phyloP scores from a whole-genome alignment of 1,140 invertebrate genomes.

The Armadillidium nasatum region DNA sequence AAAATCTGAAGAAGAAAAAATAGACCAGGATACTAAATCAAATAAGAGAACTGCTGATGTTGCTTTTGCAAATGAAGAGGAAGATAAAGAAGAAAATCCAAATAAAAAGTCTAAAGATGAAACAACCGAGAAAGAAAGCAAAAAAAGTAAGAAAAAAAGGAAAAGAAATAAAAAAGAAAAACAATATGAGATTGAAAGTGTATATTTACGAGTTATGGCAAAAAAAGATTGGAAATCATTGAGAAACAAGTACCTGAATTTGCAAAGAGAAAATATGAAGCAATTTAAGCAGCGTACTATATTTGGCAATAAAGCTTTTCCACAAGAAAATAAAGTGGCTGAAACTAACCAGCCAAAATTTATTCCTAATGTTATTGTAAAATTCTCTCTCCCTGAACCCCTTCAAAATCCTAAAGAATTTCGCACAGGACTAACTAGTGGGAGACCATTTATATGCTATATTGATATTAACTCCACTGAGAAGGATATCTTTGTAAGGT shows the following conservation, averaged over 20 bases:
- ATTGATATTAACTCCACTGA: constrained; percentile 29
- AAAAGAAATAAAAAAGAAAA: constrained; percentile 35
- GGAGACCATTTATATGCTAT: constrained; percentile 29
- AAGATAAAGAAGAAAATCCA: not conserved
- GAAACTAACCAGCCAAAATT: constrained; percentile 26
- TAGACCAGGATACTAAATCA: no score
- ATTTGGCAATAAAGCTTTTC: not conserved
- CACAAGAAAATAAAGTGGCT: constrained; percentile 1
- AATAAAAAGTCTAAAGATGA: not conserved
- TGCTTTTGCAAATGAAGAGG: not conserved
- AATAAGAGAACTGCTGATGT: not conserved
- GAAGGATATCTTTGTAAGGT: constrained; percentile 34
- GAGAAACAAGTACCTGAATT: constrained; percentile 36
- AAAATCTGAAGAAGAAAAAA: no score
- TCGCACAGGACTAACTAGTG: constrained; percentile 18
- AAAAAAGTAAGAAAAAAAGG: constrained; percentile 23
- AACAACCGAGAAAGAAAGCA: constrained; percentile 24
- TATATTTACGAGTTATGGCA: constrained; percentile 35
- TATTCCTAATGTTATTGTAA: constrained; percentile 30
- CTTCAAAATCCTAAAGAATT: constrained; percentile 34
- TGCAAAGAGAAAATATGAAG: constrained; percentile 34
- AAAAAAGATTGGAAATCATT: constrained; percentile 34
- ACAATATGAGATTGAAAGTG: constrained; percentile 29
- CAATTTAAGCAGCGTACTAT: constrained; percentile 18
- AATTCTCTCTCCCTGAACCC: constrained; percentile 35